Evolutionary conservation across 2,888 invertebrate species (phyloP).

Genomic region (Hydriomena furcata): DNA sequence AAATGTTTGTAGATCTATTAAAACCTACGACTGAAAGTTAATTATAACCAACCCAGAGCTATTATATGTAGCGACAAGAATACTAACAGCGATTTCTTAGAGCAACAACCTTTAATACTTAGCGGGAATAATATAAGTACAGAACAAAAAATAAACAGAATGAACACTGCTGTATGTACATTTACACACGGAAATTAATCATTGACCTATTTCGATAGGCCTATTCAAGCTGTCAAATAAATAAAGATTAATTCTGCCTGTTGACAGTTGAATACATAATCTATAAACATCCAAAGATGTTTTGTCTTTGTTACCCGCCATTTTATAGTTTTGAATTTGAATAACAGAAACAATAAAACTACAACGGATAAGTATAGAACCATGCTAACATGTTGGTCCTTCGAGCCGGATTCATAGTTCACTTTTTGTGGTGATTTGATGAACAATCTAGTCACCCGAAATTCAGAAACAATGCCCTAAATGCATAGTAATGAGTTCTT

Average conservation of each 20-base stretch:
- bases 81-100: no score
- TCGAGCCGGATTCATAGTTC: not conserved
- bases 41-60: no score
- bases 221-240: constrained; percentile 16
- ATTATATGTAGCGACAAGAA: no score
- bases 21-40: no score
- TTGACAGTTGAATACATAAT: constrained; percentile 8
- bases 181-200: constrained; percentile 20
- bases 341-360: no score
- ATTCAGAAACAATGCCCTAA: no score
- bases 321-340: constrained; percentile 7
- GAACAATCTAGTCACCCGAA: no score
- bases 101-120: no score
- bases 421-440: no score
- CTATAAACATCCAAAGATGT: not conserved
- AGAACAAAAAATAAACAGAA: constrained; percentile 21
- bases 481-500: no score
- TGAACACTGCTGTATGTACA: constrained; percentile 10
- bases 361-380: no score
- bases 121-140: not conserved
- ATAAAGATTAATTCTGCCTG: constrained; percentile 17
- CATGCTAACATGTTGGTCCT: not conserved
- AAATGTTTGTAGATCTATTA: no score
- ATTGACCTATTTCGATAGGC: constrained; percentile 23
- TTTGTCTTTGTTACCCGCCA: not conserved